phyloP scores from a whole-genome alignment of 2,888 invertebrate species.

The Lasioglossum leucozonium region DNA sequence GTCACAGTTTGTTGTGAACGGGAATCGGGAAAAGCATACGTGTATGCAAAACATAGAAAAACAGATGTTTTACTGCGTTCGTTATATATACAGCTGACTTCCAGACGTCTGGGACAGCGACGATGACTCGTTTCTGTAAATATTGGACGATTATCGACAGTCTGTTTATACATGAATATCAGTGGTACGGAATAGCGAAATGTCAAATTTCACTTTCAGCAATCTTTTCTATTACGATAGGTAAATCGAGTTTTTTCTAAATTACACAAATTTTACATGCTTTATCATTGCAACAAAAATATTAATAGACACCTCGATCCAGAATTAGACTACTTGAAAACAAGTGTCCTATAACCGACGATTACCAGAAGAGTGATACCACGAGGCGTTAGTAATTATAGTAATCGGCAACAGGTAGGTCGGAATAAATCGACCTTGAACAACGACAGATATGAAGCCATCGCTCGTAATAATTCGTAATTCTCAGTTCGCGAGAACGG shows the following conservation, averaged over 20 bases:
- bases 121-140: neutral
- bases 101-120: neutral
- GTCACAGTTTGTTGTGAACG: constrained; percentile 14
- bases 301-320: neutral
- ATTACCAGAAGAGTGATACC: constrained; percentile 3
- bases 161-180: neutral
- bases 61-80: constrained; percentile 15
- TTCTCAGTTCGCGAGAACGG: constrained; percentile 1
- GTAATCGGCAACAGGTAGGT: constrained; percentile 37
- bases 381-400: neutral
- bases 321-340: neutral
- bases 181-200: neutral
- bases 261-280: neutral
- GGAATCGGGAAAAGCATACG: neutral
- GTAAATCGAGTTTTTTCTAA: neutral
- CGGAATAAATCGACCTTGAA: constrained; percentile 23
- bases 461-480: constrained; percentile 9
- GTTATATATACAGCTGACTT: neutral
- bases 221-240: neutral
- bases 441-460: constrained; percentile 4
- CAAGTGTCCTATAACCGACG: neutral
- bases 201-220: no score
- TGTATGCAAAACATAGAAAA: neutral
- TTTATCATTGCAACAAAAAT: no score
- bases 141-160: neutral